phyloP scores from a whole-genome alignment of 2,113 vertebrate species.

The Nycticebus coucang region DNA sequence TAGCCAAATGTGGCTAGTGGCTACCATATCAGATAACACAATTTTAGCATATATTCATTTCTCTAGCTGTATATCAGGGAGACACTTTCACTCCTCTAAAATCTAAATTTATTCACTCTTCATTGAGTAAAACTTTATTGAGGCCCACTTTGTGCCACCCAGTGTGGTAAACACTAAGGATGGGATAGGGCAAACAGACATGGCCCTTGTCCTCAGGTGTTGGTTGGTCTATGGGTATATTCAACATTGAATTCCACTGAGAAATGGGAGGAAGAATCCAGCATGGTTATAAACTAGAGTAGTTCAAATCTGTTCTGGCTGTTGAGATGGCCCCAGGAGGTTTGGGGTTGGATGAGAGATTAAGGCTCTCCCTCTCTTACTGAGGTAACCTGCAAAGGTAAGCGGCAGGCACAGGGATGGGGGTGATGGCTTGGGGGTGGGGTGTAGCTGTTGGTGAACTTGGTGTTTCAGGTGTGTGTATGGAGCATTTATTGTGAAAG shows the following conservation, averaged over 20 bases:
- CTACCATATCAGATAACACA: neutral
- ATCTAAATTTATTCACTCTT: neutral
- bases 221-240: neutral
- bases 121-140: neutral
- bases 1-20: neutral
- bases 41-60: neutral
- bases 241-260: neutral
- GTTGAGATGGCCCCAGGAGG: neutral
- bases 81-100: neutral
- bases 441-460: neutral
- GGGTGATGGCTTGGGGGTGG: neutral
- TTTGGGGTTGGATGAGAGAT: neutral
- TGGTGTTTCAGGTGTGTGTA: neutral
- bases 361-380: neutral
- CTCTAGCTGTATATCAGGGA: neutral
- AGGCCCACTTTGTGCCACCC: neutral
- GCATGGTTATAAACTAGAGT: neutral
- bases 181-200: neutral
- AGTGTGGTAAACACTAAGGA: neutral
- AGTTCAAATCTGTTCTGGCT: neutral
- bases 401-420: neutral
- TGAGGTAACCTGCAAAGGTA: neutral
- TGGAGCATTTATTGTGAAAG: neutral
- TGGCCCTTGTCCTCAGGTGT: neutral
- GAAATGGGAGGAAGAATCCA: neutral